Conservation (phyloP, 2,113 vertebrate species). For the Phalacrocorax aristotelis region DNA sequence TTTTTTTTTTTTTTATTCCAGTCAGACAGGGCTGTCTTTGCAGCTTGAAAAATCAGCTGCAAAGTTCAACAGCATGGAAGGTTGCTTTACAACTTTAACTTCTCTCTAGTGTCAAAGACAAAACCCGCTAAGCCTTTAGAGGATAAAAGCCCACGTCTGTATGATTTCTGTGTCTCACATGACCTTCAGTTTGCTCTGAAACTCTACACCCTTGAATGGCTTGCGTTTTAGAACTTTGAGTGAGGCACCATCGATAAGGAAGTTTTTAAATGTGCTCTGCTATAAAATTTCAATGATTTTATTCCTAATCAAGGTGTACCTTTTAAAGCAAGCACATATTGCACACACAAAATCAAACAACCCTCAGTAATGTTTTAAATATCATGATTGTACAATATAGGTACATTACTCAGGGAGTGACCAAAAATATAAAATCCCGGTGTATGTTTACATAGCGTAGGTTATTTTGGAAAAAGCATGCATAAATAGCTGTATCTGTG, state of each 20-base stretch:
- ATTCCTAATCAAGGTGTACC: background rate
- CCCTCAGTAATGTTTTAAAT: background rate
- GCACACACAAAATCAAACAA: background rate
- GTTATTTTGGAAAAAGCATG: background rate
- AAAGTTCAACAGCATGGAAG: background rate
- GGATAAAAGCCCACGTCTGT: background rate
- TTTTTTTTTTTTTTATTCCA: accelerated
- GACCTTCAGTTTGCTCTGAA: background rate
- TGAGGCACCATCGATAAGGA: background rate
- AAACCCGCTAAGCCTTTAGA: background rate
- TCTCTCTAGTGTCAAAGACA: background rate
- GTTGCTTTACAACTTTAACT: background rate
- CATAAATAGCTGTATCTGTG: background rate
- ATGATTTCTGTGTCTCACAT: background rate
- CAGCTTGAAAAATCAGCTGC: background rate
- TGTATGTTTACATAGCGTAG: background rate
- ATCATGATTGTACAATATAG: background rate
- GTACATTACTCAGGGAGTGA: background rate
- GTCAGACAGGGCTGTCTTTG: background rate
- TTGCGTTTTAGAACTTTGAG: background rate
- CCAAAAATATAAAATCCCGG: background rate
- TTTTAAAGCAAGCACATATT: background rate
- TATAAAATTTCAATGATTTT: background rate
- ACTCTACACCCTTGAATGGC: background rate
- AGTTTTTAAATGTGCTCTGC: background rate